Conservation (phyloP, 64 coral and sea anemone species). For the Montipora capricornis region DNA sequence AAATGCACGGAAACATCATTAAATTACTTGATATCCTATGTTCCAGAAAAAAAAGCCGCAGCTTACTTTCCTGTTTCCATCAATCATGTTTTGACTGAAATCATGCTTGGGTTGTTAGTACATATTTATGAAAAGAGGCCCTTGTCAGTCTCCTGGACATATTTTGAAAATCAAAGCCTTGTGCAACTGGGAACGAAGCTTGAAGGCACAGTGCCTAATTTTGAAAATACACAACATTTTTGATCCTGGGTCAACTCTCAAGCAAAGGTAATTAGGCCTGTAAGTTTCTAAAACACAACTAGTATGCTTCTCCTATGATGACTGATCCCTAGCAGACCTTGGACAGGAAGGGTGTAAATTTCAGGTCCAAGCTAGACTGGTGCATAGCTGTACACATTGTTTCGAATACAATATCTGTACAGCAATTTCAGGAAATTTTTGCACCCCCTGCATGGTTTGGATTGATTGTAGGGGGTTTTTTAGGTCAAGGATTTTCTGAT, state of each 20-base stretch:
- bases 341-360: neutral
- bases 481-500: too few relatives aligned
- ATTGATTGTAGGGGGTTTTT: too few relatives aligned
- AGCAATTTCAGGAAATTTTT: neutral
- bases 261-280: constrained; percentile 74
- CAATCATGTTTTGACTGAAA: constrained; percentile 68
- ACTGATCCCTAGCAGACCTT: constrained; percentile 5
- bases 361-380: constrained; percentile 4
- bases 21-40: constrained; percentile 82
- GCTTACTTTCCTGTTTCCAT: constrained; percentile 65
- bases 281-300: constrained; percentile 41
- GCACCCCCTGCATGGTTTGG: neutral
- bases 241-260: constrained; percentile 70
- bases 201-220: constrained; percentile 66
- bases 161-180: constrained; percentile 63
- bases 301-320: constrained; percentile 14
- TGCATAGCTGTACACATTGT: constrained; percentile 14
- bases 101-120: constrained; percentile 67
- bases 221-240: constrained; percentile 71
- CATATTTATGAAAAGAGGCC: constrained; percentile 69
- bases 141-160: constrained; percentile 47
- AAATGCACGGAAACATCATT: constrained; percentile 74
- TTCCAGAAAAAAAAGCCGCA: constrained; percentile 66
- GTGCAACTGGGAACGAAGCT: constrained; percentile 60
- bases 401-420: neutral